Conservation (phyloP, 2,888 invertebrate genomes). For the Neoaliturus tenellus region DNA sequence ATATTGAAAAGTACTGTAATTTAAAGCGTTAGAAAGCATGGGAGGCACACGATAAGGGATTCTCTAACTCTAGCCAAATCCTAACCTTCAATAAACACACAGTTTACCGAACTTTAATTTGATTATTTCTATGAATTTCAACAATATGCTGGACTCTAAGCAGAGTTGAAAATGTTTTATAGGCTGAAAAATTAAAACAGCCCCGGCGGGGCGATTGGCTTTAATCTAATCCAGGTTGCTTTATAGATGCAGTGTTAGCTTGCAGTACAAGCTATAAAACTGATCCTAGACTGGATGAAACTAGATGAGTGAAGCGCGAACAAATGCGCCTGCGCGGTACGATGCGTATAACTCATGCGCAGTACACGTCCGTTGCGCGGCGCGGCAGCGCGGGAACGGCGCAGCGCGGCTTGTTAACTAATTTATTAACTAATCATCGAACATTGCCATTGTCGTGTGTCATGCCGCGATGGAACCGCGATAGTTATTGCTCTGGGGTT, state of each 20-base stretch:
- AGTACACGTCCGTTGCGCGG: neutral
- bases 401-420: slow-evolving; percentile 11
- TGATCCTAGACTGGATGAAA: neutral
- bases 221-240: neutral
- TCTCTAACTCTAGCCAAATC: too few species aligned
- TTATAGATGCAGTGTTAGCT: neutral
- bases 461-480: slow-evolving; percentile 10
- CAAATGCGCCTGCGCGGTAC: neutral
- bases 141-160: too few species aligned
- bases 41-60: too few species aligned
- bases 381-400: neutral
- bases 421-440: slow-evolving; percentile 23
- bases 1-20: too few species aligned
- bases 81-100: too few species aligned
- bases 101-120: too few species aligned
- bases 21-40: too few species aligned
- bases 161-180: too few species aligned
- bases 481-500: slow-evolving; percentile 21
- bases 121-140: too few species aligned
- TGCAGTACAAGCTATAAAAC: neutral
- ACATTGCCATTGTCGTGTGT: slow-evolving; percentile 3
- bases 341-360: neutral
- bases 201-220: too few species aligned
- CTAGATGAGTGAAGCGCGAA: neutral
- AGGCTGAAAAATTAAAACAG: too few species aligned